Conservation (phyloP, 2,113 vertebrate genomes). For the Tragelaphus scriptus region DNA sequence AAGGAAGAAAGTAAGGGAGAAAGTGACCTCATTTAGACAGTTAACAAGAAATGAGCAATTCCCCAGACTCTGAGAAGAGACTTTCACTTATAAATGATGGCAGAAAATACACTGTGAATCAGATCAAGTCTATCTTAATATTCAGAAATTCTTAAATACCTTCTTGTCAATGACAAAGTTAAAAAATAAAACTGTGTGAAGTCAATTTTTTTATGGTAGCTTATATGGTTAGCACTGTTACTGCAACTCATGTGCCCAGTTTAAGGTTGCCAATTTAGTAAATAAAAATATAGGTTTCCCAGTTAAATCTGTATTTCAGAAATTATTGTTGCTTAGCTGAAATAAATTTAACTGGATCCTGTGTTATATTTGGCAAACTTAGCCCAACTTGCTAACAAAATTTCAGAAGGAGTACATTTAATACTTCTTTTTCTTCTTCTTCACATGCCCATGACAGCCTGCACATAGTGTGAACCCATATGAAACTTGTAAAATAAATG, state of each 20-base stretch:
- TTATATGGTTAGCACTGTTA: no score
- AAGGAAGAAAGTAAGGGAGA: not conserved
- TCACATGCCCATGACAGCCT: fast-evolving
- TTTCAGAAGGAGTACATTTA: not conserved
- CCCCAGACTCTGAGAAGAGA: not conserved
- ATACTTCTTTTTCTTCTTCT: not conserved
- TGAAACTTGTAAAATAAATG: not conserved
- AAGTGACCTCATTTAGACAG: not conserved
- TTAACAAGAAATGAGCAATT: not conserved
- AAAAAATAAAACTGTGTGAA: not conserved
- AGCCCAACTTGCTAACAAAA: not conserved
- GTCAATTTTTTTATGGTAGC: not conserved
- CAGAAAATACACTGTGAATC: not conserved
- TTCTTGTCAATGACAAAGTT: not conserved
- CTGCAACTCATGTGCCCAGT: no score
- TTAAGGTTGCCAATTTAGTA: no score
- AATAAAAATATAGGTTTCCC: no score
- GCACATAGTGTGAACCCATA: fast-evolving
- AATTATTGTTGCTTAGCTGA: no score
- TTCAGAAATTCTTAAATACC: not conserved
- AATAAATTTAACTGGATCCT: no score
- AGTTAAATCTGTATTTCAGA: no score
- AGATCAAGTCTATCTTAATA: not conserved
- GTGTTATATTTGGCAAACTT: no score
- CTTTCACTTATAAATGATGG: not conserved